A percentile compares a stretch with the other conserved stretches of the same genome.
phyloP scores from a whole-genome alignment of 1,140 invertebrate species.

The Cydia fagiglandana region DNA sequence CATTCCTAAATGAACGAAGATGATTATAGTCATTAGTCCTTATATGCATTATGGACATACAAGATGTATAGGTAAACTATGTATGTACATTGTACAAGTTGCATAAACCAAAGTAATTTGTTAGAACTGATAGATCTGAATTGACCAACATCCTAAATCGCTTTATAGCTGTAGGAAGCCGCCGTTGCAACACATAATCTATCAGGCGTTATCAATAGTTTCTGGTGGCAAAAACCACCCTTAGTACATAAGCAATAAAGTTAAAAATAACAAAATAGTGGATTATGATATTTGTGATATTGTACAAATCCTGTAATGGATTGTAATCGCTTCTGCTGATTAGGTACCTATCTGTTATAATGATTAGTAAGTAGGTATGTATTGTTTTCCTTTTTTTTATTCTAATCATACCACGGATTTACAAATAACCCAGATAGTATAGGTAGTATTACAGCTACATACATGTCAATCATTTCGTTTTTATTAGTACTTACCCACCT shows the following conservation, averaged over 20 bases:
- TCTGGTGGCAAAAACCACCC: no score
- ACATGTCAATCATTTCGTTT: no score
- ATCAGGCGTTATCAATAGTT: background rate
- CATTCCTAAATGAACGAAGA: no score
- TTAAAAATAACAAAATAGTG: background rate
- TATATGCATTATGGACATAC: background rate
- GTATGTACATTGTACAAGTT: background rate
- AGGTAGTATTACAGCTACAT: no score
- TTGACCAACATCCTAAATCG: background rate
- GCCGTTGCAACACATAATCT: background rate
- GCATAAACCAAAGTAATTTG: conserved; percentile 8
- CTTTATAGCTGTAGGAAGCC: background rate
- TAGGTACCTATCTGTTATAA: background rate
- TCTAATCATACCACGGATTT: no score
- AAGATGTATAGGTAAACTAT: background rate
- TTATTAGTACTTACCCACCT: no score
- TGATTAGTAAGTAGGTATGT: background rate
- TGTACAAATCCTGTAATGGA: background rate
- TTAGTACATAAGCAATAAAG: background rate
- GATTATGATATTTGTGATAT: background rate
- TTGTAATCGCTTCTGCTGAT: background rate
- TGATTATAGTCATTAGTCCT: background rate
- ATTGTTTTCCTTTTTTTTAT: no score
- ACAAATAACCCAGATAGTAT: no score
- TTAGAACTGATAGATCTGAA: conserved; percentile 11